Base-by-base conservation (phyloP, 1,140 invertebrate species). In the Temnothorax curvispinosus region DNA sequence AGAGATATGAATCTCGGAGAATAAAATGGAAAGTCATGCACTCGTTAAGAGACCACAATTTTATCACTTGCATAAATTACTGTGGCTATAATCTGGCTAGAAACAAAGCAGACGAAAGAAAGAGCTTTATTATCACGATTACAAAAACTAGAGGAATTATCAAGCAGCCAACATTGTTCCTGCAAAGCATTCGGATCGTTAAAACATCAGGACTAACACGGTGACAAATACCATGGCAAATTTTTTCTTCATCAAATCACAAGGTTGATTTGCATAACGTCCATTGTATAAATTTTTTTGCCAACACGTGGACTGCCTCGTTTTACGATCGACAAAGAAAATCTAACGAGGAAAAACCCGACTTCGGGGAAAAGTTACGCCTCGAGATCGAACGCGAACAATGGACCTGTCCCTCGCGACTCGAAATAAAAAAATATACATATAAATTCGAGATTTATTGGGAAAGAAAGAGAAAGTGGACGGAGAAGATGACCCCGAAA, bases 271-370 rank as follows among this genome's bases (percentile, higher is more conserved):
- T 21, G 11, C 18, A 15, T 81, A 9, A 18, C 32, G 15, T 58
- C 1, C 35, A 71, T 81, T 71, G 54, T 21, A 44, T 44, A 71
- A 71, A 44, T 71, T 71, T 44, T 5, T 15, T 69, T 32, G 44
- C 15, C 1, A 21, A n/a, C 47, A 8, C 41, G 3, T 11, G 27
- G 5, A 15, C 13, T n/a, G 0, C 9, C 52, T 38, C 27, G 27
- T 41, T 69, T 67, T 47, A 54, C 35, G 7, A 38, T n/a, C 11
- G 15, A 69, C 9, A 21, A 27, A 35, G 56, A 32, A 11, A 21
- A 27, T 5, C 2, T 13, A 41, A 27, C 9, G 6, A 72, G 3
- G 18, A 74, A 38, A 8, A 41, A 21, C 2, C 9, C 3, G 21
- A 72, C 27, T 13, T 72, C 32, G 47, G 5, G 3, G 50, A 21